Evolutionary conservation across 2,113 vertebrate genomes (phyloP), one percentile per base, ranked within the genome.

Genomic region (Neomonachus schauinslandi): DNA sequence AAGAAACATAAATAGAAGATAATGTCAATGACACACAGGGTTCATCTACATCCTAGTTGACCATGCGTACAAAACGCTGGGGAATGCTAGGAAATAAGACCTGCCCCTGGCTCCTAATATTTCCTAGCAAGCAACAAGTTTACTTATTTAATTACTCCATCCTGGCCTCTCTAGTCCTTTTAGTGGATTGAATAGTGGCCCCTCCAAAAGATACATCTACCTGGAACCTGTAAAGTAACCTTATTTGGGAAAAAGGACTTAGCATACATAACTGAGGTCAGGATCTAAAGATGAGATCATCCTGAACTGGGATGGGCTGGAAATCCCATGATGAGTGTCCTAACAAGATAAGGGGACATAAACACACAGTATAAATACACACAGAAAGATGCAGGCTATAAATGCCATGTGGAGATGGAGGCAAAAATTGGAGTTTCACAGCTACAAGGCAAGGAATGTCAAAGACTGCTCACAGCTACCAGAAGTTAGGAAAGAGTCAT

Each of bases 1-100:
- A 89, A 96, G n/a, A 89, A 81, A 76, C 18, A 92, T 33, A 89
- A 74, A 86, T 24, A 86, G 42, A 89, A 91, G 33, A 89, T 72
- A 85, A 94, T 22, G 13, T 22, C 72, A 63, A 84, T 7, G 26
- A 92, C 4, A 13, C 4, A 67, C 9, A 69, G 12, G 11, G 6
- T 31, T 76, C 28, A 89, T 67, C 49, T 49, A 76, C 13, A 74
- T 69, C 18, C 22, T 94, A 31, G 15, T 0, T 87, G 72, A 96
- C 12, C 21, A 55, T n/a, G 15, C 81, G 57, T 77, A 95, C n/a
- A 96, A 77, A 97, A 46, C 53, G 53, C 55, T 36, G 16, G 12
- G 5, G 18, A 55, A 49, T 65, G 26, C 53, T 57, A 69, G 42
- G 9, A 16, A 86, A 49, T 59, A 76, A 93, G 5, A 39, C 36